A percentile compares a stretch with the other conserved stretches of the same genome.
Evolutionary conservation across 2,888 invertebrate genomes (phyloP).

Genomic region (Saturnia pavonia): DNA sequence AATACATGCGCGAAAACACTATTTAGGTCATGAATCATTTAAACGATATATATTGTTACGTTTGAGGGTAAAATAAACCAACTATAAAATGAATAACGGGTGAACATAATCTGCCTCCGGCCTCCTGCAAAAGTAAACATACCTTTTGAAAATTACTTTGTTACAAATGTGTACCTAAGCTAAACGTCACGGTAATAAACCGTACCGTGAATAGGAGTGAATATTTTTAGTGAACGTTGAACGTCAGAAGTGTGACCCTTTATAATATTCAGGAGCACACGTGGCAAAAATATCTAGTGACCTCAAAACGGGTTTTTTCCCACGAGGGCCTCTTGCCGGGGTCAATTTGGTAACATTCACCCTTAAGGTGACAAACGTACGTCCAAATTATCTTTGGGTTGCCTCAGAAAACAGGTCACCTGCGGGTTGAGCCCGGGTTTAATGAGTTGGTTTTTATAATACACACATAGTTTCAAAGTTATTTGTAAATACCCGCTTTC

Average conservation of each 20-base stretch:
- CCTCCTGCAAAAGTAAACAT: not conserved
- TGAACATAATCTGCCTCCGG: not conserved
- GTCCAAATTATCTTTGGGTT: constrained; percentile 68
- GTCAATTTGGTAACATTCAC: constrained; percentile 66
- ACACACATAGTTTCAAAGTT: constrained; percentile 41
- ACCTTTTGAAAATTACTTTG: constrained; percentile 11
- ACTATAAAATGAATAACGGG: constrained; percentile 5
- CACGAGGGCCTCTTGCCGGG: constrained; percentile 49
- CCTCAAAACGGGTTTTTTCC: constrained; percentile 58
- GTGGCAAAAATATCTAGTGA: constrained; percentile 60
- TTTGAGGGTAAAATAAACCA: not conserved
- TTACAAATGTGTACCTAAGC: constrained; percentile 30
- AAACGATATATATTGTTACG: not conserved
- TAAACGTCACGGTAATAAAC: constrained; percentile 47
- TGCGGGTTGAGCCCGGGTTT: constrained; percentile 55
- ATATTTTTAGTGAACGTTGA: constrained; percentile 55
- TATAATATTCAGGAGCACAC: constrained; percentile 64
- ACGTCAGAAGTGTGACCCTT: constrained; percentile 61
- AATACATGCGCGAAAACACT: not conserved
- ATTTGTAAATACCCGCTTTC: constrained; percentile 20
- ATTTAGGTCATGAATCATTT: not conserved
- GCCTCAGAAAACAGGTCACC: constrained; percentile 61
- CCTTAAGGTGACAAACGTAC: constrained; percentile 54
- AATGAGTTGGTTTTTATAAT: constrained; percentile 46
- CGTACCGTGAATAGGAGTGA: constrained; percentile 47